Conservation (phyloP, 2,888 invertebrate species). For the Ptilodon capucinus region DNA sequence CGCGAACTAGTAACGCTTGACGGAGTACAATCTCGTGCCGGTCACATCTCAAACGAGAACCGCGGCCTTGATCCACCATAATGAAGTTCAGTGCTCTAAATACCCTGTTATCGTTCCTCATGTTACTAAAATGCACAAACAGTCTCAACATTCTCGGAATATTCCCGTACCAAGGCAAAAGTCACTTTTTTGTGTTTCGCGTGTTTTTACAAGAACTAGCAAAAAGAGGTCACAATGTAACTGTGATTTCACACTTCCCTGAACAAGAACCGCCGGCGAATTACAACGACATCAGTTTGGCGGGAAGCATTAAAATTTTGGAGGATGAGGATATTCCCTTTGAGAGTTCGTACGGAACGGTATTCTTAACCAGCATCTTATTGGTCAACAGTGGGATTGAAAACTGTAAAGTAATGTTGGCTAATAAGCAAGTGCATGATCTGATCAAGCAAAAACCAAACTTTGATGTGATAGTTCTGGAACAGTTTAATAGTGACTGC, state of each 20-base stretch:
- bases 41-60: neutral
- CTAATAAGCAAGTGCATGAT: conserved; percentile 56
- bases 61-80: conserved; percentile 10
- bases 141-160: conserved; percentile 82
- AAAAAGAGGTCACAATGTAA: conserved; percentile 85
- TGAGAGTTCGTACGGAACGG: conserved; percentile 42
- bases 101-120: conserved; percentile 29
- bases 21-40: neutral
- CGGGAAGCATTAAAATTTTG: conserved; percentile 44
- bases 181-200: conserved; percentile 86
- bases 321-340: conserved; percentile 44
- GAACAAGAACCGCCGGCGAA: conserved; percentile 69
- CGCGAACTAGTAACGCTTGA: conserved; percentile 1
- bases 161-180: conserved; percentile 86
- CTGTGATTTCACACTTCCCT: conserved; percentile 86
- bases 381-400: conserved; percentile 46
- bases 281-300: conserved; percentile 83
- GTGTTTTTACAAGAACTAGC: conserved; percentile 83
- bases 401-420: conserved; percentile 62
- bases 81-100: conserved; percentile 40
- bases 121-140: conserved; percentile 27
- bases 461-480: conserved; percentile 86
- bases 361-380: conserved; percentile 35
- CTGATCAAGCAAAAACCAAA: conserved; percentile 68
- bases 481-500: conserved; percentile 89